Evolutionary conservation across 2,797 vertebrate genomes (phyloP).

Genomic region (Leptodactylus fallax): DNA sequence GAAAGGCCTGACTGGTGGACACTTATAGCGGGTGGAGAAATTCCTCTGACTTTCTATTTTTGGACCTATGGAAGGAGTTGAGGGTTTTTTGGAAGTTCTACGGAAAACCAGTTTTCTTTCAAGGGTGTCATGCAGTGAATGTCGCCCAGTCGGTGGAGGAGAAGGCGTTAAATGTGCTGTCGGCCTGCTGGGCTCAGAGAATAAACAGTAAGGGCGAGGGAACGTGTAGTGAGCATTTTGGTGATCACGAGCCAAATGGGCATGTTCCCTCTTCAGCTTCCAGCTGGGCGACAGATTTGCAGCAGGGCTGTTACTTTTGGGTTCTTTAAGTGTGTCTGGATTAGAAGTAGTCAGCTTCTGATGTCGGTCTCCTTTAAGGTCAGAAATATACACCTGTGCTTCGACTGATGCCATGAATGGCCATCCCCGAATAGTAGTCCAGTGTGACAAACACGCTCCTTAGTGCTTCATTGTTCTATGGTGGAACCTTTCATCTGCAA

Average conservation of each 20-base stretch:
- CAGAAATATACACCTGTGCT: slow-evolving; percentile 69
- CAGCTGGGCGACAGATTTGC: slow-evolving; percentile 72
- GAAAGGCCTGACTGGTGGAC: slow-evolving; percentile 59
- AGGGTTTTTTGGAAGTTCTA: slow-evolving; percentile 67
- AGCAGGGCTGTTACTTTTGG: slow-evolving; percentile 65
- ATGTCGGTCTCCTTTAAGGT: slow-evolving; percentile 67
- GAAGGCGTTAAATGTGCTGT: slow-evolving; percentile 12
- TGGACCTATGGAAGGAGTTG: slow-evolving; percentile 68
- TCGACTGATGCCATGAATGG: slow-evolving; percentile 79
- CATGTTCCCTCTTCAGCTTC: slow-evolving; percentile 71
- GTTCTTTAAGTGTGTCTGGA: slow-evolving; percentile 55
- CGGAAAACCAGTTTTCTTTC: slow-evolving; percentile 68
- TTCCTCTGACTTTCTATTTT: slow-evolving; percentile 68
- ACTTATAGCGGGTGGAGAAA: slow-evolving; percentile 64
- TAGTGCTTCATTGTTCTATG: not conserved
- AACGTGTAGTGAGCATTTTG: slow-evolving; percentile 72
- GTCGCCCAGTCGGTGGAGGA: slow-evolving; percentile 60
- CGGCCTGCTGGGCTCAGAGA: slow-evolving; percentile 65
- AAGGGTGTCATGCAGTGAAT: slow-evolving; percentile 63
- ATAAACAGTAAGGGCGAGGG: slow-evolving; percentile 71
- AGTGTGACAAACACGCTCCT: not conserved
- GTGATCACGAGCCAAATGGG: slow-evolving; percentile 67
- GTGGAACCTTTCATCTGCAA: slow-evolving; percentile 9
- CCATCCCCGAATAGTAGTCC: slow-evolving; percentile 69
- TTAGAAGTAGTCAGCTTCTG: slow-evolving; percentile 43